Evolutionary conservation across 2,797 vertebrate genomes (phyloP).

Genomic region (Acanthurus tractus): DNA sequence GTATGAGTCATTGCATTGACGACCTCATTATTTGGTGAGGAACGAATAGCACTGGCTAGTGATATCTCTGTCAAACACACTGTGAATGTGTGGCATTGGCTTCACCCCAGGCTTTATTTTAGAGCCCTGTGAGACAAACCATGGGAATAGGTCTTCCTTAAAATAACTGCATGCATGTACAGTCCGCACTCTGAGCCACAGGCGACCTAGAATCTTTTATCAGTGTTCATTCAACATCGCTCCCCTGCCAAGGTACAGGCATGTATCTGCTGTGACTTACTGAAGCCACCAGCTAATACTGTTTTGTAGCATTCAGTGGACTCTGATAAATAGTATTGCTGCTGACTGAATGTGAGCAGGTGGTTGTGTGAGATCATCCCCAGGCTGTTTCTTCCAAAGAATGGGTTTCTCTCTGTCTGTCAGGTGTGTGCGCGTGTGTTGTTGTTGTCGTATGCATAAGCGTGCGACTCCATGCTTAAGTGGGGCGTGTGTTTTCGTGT

Average conservation of each 20-base stretch:
- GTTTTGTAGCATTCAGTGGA: conserved; percentile 42
- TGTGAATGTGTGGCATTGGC: conserved; percentile 46
- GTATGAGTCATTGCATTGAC: conserved; percentile 69
- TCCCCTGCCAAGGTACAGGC: conserved; percentile 48
- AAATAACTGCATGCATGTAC: conserved; percentile 55
- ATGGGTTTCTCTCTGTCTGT: conserved; percentile 48
- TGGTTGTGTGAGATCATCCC: conserved; percentile 68
- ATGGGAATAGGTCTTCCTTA: conserved; percentile 50
- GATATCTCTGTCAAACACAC: conserved; percentile 64
- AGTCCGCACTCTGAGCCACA: conserved; percentile 51
- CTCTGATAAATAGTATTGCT: conserved; percentile 57
- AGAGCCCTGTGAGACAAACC: conserved; percentile 24
- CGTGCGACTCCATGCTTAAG: conserved; percentile 48
- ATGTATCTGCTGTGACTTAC: conserved; percentile 50
- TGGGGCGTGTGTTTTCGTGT: conserved; percentile 38
- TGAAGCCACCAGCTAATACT: conserved; percentile 65
- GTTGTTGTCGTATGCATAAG: conserved; percentile 35
- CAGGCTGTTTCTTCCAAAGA: conserved; percentile 59
- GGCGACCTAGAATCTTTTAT: conserved; percentile 62
- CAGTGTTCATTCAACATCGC: conserved; percentile 56
- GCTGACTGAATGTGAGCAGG: conserved; percentile 66
- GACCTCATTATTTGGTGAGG: conserved; percentile 61
- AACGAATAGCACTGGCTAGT: conserved; percentile 53
- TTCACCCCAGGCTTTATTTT: conserved; percentile 54
- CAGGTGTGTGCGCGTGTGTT: conserved; percentile 54